These are phyloP conservation scores for Andrena dorsata DNA, from an alignment of 2,888 invertebrate genomes.

Conservation along the genomic window DNA sequence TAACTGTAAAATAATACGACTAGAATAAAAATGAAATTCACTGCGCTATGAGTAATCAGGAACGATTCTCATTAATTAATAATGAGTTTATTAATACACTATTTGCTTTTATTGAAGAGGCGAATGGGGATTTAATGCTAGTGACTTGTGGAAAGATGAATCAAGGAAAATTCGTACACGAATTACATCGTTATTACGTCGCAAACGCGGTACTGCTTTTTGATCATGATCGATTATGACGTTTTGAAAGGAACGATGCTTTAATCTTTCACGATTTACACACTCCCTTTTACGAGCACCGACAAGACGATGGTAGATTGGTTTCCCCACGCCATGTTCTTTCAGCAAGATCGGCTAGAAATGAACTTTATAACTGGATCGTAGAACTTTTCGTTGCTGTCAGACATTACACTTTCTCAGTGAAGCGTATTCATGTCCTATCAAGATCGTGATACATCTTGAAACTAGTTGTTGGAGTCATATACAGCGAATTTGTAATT, in stretches of 20 bases:
- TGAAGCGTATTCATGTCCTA: not conserved
- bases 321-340: slow-evolving; percentile 1
- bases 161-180: not conserved
- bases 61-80: too few relatives aligned
- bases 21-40: too few relatives aligned
- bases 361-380: slow-evolving; percentile 17
- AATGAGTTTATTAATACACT: too few relatives aligned
- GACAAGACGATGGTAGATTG: slow-evolving; percentile 10
- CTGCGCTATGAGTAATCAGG: too few relatives aligned
- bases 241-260: slow-evolving; percentile 11
- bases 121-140: too few relatives aligned
- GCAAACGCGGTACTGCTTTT: not conserved
- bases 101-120: too few relatives aligned
- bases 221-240: slow-evolving; percentile 38
- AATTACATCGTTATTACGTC: not conserved
- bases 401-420: slow-evolving; percentile 6
- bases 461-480: not conserved
- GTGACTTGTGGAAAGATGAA: not conserved
- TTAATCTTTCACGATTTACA: slow-evolving; percentile 37
- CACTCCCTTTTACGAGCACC: not conserved
- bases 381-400: not conserved
- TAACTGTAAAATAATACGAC: too few relatives aligned
- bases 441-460: slow-evolving; percentile 19
- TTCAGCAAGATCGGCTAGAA: slow-evolving; percentile 24
- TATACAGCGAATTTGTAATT: not conserved